Percentiles rank a stretch among this genome's conserved stretches.
Evolutionary conservation across 2,113 vertebrate genomes (phyloP).

Genomic region (Climacteris rufus): DNA sequence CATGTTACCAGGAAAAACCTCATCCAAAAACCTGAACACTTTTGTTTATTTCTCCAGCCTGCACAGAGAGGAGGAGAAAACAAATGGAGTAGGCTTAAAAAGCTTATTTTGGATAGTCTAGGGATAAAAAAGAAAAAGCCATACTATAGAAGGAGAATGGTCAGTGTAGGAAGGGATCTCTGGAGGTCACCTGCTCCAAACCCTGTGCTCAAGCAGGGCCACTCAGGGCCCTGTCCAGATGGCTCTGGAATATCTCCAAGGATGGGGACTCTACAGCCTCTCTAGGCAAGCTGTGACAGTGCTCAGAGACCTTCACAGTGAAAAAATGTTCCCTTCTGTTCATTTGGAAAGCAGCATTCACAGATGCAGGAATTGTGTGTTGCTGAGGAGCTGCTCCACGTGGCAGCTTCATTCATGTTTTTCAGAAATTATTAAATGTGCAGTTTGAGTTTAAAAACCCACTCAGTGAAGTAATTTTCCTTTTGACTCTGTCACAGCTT

Average conservation of each 20-base stretch:
- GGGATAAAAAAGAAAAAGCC: neutral
- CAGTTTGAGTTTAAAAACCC: neutral
- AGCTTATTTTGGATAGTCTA: neutral
- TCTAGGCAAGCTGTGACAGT: neutral
- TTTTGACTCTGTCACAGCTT: neutral
- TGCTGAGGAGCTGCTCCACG: neutral
- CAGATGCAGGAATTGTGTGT: neutral
- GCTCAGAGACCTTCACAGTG: neutral
- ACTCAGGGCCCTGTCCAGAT: neutral
- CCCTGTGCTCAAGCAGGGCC: accelerated
- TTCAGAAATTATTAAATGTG: neutral
- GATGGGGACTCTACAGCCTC: neutral
- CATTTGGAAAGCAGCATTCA: neutral
- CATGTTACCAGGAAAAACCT: neutral
- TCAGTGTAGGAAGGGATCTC: neutral
- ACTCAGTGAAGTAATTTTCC: neutral
- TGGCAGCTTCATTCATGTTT: neutral
- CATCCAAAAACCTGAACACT: neutral
- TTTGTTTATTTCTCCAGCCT: neutral
- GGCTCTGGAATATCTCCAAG: neutral
- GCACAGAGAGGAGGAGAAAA: neutral
- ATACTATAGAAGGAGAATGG: neutral
- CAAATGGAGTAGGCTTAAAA: neutral
- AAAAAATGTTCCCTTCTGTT: neutral
- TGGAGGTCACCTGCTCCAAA: neutral